Evolutionary conservation across 1,140 invertebrate species (phyloP).

Genomic region (Octopus bimaculoides): DNA sequence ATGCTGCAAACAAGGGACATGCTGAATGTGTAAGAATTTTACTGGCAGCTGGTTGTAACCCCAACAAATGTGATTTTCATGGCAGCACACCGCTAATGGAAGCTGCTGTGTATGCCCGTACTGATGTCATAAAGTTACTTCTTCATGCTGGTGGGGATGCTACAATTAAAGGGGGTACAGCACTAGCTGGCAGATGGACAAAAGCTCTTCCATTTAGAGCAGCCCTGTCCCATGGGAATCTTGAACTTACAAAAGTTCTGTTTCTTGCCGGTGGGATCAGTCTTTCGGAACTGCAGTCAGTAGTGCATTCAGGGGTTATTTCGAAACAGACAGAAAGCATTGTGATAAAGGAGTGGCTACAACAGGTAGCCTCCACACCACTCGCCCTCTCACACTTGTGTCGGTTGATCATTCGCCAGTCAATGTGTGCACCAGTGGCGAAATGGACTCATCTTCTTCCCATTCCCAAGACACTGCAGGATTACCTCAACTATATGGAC

Average conservation of each 20-base stretch:
- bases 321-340: neutral
- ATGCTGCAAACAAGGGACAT: constrained; percentile 71
- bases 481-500: constrained; percentile 10
- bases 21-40: constrained; percentile 79
- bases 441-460: neutral
- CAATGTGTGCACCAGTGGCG: neutral
- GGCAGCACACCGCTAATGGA: constrained; percentile 13
- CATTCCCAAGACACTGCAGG: neutral
- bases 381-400: neutral
- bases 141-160: constrained; percentile 11
- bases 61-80: constrained; percentile 13
- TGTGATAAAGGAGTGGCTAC: neutral
- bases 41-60: constrained; percentile 64
- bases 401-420: neutral
- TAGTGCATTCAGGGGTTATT: neutral
- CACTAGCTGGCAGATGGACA: neutral
- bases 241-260: neutral
- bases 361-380: neutral
- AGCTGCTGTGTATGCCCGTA: neutral
- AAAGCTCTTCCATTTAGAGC: neutral
- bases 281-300: neutral
- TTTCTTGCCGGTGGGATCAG: neutral
- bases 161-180: neutral
- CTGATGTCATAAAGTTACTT: constrained; percentile 6
- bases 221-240: neutral